Conservation (phyloP, 2,797 vertebrate species). For the Thripadectes ignobilis region DNA sequence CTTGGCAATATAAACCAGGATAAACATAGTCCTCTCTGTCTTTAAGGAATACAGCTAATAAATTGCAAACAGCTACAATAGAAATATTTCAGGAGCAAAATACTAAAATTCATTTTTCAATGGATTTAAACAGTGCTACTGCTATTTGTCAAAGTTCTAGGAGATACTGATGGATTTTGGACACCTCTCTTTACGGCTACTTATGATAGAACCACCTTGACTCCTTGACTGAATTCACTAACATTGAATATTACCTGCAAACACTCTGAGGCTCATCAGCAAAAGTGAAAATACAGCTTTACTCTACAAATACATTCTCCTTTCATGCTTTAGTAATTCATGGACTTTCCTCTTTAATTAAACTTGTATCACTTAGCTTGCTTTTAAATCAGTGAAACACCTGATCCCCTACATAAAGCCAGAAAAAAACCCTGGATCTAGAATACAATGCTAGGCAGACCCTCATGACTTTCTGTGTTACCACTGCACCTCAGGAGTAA, state of each 20-base stretch:
- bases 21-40: background rate
- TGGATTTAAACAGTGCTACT: background rate
- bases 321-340: background rate
- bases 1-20: background rate
- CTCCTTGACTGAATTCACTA: background rate
- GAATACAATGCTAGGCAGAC: background rate
- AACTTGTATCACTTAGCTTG: background rate
- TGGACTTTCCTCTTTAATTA: background rate
- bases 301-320: background rate
- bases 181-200: background rate
- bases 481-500: background rate
- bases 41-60: background rate
- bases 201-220: background rate
- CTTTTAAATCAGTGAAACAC: background rate
- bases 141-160: background rate
- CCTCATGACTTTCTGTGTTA: background rate
- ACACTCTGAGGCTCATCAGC: background rate
- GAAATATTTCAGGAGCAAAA: background rate
- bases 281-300: background rate
- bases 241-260: background rate
- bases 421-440: fast-evolving
- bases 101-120: background rate
- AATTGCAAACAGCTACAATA: background rate
- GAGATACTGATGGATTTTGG: background rate
- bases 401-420: background rate